Percentiles rank a stretch among this genome's conserved stretches.
phyloP scores from a whole-genome alignment of 2,113 vertebrate genomes.

The Nanorana parkeri region DNA sequence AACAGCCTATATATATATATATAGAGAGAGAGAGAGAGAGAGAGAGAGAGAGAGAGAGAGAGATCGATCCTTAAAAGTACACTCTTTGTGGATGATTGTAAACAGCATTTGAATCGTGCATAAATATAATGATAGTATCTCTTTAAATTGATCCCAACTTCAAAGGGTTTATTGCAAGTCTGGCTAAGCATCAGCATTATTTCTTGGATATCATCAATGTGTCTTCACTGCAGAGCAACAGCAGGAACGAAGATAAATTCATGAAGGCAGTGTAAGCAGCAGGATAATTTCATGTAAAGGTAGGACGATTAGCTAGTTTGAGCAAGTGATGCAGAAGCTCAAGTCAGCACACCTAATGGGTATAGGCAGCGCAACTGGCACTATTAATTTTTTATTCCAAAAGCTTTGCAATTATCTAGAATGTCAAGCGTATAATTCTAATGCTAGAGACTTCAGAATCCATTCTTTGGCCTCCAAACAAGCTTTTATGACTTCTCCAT shows the following conservation, averaged over 20 bases:
- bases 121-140: background rate
- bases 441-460: constrained; percentile 32
- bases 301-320: constrained; percentile 45
- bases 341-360: constrained; percentile 54
- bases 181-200: constrained; percentile 6
- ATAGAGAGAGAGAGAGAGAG: too few relatives aligned
- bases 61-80: background rate
- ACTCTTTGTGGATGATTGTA: background rate
- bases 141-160: constrained; percentile 17
- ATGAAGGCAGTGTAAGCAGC: constrained; percentile 43
- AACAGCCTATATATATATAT: too few relatives aligned
- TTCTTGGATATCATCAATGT: constrained; percentile 4
- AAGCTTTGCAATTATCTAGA: constrained; percentile 53
- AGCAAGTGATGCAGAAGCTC: constrained; percentile 52
- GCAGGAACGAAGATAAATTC: constrained; percentile 33
- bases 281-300: constrained; percentile 51
- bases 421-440: constrained; percentile 56
- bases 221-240: constrained; percentile 21
- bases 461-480: constrained; percentile 37
- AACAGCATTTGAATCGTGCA: background rate
- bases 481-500: constrained; percentile 14
- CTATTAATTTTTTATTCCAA: constrained; percentile 55
- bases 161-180: constrained; percentile 1
- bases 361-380: constrained; percentile 44
- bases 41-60: too few relatives aligned